These are phyloP conservation scores for Muscidifurax raptorellus DNA, from an alignment of 1,140 invertebrate genomes.

Conservation along the genomic window DNA sequence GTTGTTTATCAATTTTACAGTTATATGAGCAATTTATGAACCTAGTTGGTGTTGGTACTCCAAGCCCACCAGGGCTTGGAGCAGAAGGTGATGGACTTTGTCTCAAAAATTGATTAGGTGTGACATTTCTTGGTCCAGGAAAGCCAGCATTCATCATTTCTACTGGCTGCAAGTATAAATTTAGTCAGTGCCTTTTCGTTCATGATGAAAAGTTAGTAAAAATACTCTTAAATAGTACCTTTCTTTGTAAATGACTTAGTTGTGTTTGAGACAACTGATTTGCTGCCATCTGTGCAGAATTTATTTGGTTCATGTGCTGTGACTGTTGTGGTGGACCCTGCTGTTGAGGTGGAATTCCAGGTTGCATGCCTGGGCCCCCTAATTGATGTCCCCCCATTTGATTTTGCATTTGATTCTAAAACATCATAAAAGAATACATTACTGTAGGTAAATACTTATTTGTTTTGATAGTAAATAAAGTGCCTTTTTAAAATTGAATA, in stretches of 20 bases:
- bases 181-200: conserved; percentile 3
- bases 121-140: conserved; percentile 76
- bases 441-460: conserved; percentile 41
- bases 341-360: conserved; percentile 69
- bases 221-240: conserved; percentile 62
- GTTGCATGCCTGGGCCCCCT: conserved; percentile 70
- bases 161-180: conserved; percentile 61
- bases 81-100: conserved; percentile 84
- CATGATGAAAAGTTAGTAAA: not conserved
- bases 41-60: conserved; percentile 76
- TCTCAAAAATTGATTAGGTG: conserved; percentile 81
- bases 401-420: conserved; percentile 72
- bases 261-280: conserved; percentile 77
- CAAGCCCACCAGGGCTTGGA: conserved; percentile 81
- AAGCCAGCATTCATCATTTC: conserved; percentile 75
- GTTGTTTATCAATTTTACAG: not conserved
- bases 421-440: conserved; percentile 64
- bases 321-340: conserved; percentile 74
- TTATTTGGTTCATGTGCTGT: conserved; percentile 73
- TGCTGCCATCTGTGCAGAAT: conserved; percentile 75
- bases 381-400: conserved; percentile 74
- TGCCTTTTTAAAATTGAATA: not conserved
- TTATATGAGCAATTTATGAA: conserved; percentile 43
- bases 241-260: conserved; percentile 73
- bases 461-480: not conserved